phyloP scores from a whole-genome alignment of 2,888 invertebrate genomes.

The Ennomos fuscantarius region DNA sequence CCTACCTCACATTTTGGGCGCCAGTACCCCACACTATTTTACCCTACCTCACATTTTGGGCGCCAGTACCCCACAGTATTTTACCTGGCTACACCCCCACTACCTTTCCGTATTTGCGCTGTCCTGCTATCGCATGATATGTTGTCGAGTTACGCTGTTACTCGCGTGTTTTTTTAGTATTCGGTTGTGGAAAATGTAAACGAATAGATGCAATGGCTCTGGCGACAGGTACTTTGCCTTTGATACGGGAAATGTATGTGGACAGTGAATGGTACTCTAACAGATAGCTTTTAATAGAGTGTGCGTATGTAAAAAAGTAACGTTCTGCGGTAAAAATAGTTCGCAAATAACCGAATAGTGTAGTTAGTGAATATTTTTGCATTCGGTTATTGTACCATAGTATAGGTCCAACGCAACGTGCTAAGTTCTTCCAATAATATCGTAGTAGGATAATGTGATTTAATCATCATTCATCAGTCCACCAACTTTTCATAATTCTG shows the following conservation, averaged over 20 bases:
- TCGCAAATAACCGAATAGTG: too few relatives aligned
- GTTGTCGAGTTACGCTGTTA: constrained; percentile 25
- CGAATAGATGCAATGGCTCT: constrained; percentile 17
- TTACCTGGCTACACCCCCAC: constrained; percentile 1
- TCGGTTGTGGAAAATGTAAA: constrained; percentile 15
- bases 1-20: too few relatives aligned
- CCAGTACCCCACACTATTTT: too few relatives aligned
- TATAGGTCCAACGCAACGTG: too few relatives aligned
- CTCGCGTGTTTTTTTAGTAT: constrained; percentile 19
- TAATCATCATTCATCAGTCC: too few relatives aligned
- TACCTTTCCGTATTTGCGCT: constrained; percentile 25
- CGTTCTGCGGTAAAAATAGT: neutral
- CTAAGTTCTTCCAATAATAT: too few relatives aligned
- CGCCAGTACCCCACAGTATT: too few relatives aligned
- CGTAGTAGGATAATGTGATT: too few relatives aligned
- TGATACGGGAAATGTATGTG: constrained; percentile 19
- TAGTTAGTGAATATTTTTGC: too few relatives aligned
- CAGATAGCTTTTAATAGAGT: neutral
- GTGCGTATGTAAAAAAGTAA: neutral
- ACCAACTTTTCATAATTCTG: too few relatives aligned
- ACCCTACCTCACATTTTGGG: too few relatives aligned
- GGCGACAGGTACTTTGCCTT: constrained; percentile 5
- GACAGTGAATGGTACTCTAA: constrained; percentile 2
- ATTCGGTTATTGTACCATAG: too few relatives aligned
- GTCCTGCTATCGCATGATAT: constrained; percentile 30